Conservation (phyloP, 2,888 invertebrate species). For the Chloromyia formosa region DNA sequence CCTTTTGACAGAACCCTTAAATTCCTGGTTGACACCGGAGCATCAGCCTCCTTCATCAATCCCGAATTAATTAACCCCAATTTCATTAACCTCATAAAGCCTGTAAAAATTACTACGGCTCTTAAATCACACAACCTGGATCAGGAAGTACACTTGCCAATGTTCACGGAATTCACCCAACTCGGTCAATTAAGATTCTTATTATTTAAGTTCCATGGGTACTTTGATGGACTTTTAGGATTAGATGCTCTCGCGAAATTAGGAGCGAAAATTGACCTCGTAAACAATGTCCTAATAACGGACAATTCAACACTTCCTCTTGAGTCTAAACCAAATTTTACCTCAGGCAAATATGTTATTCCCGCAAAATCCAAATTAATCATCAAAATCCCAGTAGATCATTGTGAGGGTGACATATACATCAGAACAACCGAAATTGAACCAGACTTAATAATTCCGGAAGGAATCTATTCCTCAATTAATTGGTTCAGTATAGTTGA, state of each 20-base stretch:
- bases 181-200: background rate
- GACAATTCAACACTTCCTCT: background rate
- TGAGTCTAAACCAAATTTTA: background rate
- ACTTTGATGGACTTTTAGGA: background rate
- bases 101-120: background rate
- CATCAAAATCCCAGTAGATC: background rate
- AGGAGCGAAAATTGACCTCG: conserved; percentile 7
- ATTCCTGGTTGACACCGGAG: conserved; percentile 43
- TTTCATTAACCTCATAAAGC: background rate
- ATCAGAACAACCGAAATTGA: background rate
- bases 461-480: conserved; percentile 4
- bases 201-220: conserved; percentile 6
- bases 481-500: conserved; percentile 1
- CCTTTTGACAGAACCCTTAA: conserved; percentile 47
- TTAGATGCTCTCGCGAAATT: background rate
- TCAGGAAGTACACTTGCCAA: background rate
- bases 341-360: background rate
- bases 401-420: conserved; percentile 2
- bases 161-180: background rate
- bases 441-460: background rate
- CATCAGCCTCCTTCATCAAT: conserved; percentile 33
- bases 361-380: conserved; percentile 1
- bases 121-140: background rate
- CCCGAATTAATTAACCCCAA: conserved; percentile 15
- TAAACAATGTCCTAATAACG: conserved; percentile 8